A percentile compares a stretch with the other conserved stretches of the same genome.
Conservation (phyloP, 2,113 vertebrate genomes). For the Hyla sarda region DNA sequence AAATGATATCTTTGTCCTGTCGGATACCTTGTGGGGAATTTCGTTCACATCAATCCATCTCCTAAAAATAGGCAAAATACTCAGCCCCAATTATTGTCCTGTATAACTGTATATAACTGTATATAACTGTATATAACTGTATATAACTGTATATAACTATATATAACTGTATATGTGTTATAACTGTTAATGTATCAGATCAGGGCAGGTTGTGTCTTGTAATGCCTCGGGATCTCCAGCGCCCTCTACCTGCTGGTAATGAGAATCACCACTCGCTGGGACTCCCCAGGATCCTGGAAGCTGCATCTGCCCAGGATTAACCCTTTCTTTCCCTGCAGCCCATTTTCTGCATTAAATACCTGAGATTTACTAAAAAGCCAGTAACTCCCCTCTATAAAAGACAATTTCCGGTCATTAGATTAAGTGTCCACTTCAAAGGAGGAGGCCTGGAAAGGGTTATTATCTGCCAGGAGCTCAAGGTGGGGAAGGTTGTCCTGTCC, state of each 20-base stretch:
- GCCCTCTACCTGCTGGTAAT: neutral
- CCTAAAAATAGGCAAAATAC: no score
- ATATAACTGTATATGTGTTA: no score
- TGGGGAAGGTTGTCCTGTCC: neutral
- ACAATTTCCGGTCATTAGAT: slow-evolving; percentile 1
- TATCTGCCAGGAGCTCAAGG: neutral
- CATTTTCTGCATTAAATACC: no score
- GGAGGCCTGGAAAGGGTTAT: neutral
- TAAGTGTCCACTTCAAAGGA: slow-evolving; percentile 4
- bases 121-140: no score
- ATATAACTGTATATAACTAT: no score
- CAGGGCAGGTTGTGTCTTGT: neutral
- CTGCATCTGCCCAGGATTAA: neutral
- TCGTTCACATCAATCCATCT: no score
- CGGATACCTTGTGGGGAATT: no score
- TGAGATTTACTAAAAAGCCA: neutral
- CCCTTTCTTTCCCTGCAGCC: neutral
- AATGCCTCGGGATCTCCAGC: neutral
- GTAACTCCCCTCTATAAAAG: neutral
- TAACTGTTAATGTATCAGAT: no score
- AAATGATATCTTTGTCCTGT: no score
- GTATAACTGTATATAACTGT: no score
- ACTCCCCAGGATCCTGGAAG: neutral
- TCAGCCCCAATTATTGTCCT: no score
- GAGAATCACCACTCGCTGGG: neutral